Percentiles rank a stretch among this genome's conserved stretches.
Evolutionary conservation across 2,113 vertebrate genomes (phyloP).

Genomic region (Anser brachyrhynchus): DNA sequence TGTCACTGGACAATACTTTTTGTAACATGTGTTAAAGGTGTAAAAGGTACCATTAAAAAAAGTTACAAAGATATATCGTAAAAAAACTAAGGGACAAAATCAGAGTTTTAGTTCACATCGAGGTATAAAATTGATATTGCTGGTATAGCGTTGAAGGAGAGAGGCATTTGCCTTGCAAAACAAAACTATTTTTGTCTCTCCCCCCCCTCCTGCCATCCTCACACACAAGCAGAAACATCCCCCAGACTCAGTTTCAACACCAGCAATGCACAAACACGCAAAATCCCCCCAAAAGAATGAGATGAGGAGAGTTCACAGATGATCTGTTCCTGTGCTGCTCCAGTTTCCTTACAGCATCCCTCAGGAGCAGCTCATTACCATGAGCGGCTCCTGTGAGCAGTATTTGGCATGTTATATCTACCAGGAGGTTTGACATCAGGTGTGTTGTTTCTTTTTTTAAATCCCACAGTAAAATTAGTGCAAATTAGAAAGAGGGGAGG

Average conservation of each 20-base stretch:
- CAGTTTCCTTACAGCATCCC: not conserved
- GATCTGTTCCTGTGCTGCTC: not conserved
- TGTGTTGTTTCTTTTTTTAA: not conserved
- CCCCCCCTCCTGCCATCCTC: not conserved
- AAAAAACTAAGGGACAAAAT: not conserved
- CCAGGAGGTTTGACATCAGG: not conserved
- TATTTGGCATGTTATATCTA: slow-evolving; percentile 16
- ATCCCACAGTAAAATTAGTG: slow-evolving; percentile 37
- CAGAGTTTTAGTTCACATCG: slow-evolving; percentile 6
- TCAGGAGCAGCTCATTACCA: not conserved
- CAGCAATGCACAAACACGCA: not conserved
- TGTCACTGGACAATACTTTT: not conserved
- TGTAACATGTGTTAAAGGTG: not conserved
- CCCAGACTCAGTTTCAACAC: not conserved
- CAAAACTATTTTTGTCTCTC: not conserved
- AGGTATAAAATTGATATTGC: slow-evolving; percentile 58
- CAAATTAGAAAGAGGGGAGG: slow-evolving; percentile 22
- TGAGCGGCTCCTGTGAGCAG: not conserved
- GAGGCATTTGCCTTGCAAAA: not conserved
- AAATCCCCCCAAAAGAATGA: not conserved
- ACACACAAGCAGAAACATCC: not conserved
- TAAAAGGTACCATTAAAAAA: slow-evolving; percentile 31
- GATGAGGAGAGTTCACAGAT: not conserved
- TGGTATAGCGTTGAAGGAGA: not conserved
- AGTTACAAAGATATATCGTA: not conserved